Evolutionary conservation across 2,797 vertebrate genomes (phyloP).

Genomic region (Macropus fuliginosus): DNA sequence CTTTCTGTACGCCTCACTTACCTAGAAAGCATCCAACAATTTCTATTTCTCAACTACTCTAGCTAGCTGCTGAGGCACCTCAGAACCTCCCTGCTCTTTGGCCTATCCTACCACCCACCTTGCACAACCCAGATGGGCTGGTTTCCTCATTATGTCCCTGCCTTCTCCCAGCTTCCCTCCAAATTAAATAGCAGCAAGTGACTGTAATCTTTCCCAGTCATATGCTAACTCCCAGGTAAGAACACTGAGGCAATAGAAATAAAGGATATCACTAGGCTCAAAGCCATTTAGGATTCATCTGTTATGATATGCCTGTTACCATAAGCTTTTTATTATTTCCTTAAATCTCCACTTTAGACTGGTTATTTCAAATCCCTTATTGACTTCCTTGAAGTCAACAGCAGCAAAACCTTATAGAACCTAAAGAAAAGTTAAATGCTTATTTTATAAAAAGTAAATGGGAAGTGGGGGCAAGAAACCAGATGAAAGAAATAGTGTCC

Average conservation of each 20-base stretch:
- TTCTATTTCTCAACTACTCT: not conserved
- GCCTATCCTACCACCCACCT: not conserved
- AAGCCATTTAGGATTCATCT: not conserved
- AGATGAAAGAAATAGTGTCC: not conserved
- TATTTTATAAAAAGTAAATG: not conserved
- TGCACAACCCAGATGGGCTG: not conserved
- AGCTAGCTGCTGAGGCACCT: not conserved
- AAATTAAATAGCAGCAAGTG: not conserved
- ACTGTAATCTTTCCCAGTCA: not conserved
- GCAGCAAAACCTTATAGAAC: not conserved
- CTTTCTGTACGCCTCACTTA: not conserved
- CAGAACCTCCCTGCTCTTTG: not conserved
- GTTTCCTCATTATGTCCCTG: not conserved
- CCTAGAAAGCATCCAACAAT: not conserved
- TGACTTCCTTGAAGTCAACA: not conserved
- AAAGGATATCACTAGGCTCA: not conserved
- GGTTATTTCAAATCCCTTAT: not conserved
- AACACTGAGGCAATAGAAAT: not conserved
- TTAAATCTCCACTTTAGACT: not conserved
- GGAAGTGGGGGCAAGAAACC: not conserved
- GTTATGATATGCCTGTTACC: not conserved
- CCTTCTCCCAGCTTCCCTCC: not conserved
- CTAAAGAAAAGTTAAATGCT: not conserved
- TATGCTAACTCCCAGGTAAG: not conserved
- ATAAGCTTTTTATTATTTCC: not conserved